Conservation (phyloP, 2,113 vertebrate species). For the Dasypus novemcinctus region DNA sequence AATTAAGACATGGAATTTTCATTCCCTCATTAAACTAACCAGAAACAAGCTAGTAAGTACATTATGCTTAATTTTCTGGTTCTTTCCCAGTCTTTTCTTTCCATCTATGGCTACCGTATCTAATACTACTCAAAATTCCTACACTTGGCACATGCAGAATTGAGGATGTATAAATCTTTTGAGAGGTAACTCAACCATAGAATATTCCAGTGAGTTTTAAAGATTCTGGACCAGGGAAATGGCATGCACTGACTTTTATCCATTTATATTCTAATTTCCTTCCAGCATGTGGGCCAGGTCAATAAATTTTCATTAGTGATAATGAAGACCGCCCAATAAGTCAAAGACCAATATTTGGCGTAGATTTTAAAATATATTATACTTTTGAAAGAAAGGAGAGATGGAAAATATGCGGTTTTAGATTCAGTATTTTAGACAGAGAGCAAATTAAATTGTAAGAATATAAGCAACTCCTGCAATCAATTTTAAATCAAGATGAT, state of each 20-base stretch:
- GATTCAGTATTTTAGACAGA: not conserved
- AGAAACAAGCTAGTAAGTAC: not conserved
- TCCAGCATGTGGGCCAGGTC: not conserved
- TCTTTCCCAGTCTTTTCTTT: not conserved
- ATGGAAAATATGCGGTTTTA: not conserved
- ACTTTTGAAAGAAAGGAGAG: constrained; percentile 19
- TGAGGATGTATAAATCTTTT: not conserved
- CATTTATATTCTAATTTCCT: constrained; percentile 45
- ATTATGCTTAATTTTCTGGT: not conserved
- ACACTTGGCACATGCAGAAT: not conserved
- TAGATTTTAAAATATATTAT: constrained; percentile 28
- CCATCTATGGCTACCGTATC: not conserved
- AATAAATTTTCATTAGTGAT: constrained; percentile 61
- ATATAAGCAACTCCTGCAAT: not conserved
- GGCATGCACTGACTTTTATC: constrained; percentile 6
- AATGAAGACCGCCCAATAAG: constrained; percentile 35
- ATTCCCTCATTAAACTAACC: not conserved
- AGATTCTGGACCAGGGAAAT: constrained; percentile 4
- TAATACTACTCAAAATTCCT: not conserved
- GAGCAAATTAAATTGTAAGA: not conserved
- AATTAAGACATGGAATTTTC: not conserved
- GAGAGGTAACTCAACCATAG: not conserved
- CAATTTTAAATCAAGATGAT: constrained; percentile 12
- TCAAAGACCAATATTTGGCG: constrained; percentile 10
- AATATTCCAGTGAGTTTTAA: not conserved